These are phyloP conservation scores for Heteromurus nitidus DNA, from an alignment of 2,888 invertebrate species.

Conservation along the genomic window DNA sequence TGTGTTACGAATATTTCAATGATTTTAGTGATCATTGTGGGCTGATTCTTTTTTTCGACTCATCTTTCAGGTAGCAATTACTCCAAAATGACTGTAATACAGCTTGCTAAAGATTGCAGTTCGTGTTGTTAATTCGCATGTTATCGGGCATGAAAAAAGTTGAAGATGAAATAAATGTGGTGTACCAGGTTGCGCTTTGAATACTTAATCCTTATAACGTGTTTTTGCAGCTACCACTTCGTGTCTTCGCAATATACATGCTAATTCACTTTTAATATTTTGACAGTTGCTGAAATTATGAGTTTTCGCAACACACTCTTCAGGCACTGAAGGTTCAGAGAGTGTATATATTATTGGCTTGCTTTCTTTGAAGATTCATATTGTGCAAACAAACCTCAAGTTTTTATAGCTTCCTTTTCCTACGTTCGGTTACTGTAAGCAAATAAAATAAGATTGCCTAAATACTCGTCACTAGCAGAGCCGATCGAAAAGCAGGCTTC, in stretches of 20 bases:
- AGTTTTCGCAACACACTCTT: slow-evolving; percentile 31
- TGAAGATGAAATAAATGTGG: not conserved
- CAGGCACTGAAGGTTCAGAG: too few species aligned
- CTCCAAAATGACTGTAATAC: not conserved
- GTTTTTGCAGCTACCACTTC: slow-evolving; percentile 22
- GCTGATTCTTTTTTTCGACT: too few species aligned
- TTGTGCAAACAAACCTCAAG: slow-evolving; percentile 12
- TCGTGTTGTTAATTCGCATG: not conserved
- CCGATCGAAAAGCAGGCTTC: too few species aligned
- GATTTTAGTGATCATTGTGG: too few species aligned
- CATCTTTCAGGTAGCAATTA: too few species aligned
- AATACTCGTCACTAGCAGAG: too few species aligned
- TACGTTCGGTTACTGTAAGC: too few species aligned
- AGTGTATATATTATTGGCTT: too few species aligned
- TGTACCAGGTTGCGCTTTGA: not conserved
- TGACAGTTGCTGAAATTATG: slow-evolving; percentile 43
- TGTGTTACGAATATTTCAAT: too few species aligned
- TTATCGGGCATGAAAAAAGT: not conserved
- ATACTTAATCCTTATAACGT: slow-evolving; percentile 23
- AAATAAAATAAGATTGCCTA: too few species aligned
- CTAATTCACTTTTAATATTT: slow-evolving; percentile 53
- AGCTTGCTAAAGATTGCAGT: slow-evolving; percentile 8
- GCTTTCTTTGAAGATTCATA: too few species aligned
- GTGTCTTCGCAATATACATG: slow-evolving; percentile 50
- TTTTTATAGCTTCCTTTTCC: too few species aligned